Evolutionary conservation across 2,113 vertebrate species (phyloP), one percentile per base, ranked within the genome.

Genomic region (Todiramphus saurophagus): DNA sequence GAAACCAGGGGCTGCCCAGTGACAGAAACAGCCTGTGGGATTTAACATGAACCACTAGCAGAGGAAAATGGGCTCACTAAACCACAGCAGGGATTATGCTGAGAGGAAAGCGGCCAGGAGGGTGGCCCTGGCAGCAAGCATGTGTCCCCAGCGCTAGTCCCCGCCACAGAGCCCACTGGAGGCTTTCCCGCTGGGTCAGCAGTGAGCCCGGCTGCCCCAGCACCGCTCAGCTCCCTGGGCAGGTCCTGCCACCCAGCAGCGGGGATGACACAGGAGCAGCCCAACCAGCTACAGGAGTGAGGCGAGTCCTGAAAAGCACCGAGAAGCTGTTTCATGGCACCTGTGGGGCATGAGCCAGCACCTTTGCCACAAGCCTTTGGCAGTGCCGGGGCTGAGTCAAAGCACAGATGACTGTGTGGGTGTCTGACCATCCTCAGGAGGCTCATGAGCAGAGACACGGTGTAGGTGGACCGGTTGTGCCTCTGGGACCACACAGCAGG

Each of bases 71-170:
- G 12, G 28, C 33, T 85, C 2, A 2, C 46, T 51, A 51, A 67
- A 31, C 74, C 62, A 41, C 59, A 25, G 16, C 4, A 68, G 0
- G 0, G 55, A 35, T 77, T 59, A 25, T 11, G 41, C 7, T 0
- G 1, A 48, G 48, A 35, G 27, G 48, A 35, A 58, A 62, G 69
- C 13, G 37, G 28, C 72, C 24, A 4, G 44, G 62, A 66, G 46
- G n/a, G 25, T 0, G 0, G 76, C 50, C 69, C 46, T 77, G 46
- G 4, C 35, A 41, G 50, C 0, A 1, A 31, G 27, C 0, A 1
- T 3, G 2, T 23, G 41, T 68, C 53, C 30, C 59, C 2, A 1
- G 3, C 0, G 7, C 2, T 0, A 43, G 18, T 10, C 33, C 43
- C 41, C 0, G 1, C 50, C 1, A 1, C 41, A 43, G 43, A 23